These are phyloP conservation scores for Pangasius larnaudii DNA, from an alignment of 2,797 vertebrate genomes.

Conservation along the genomic window DNA sequence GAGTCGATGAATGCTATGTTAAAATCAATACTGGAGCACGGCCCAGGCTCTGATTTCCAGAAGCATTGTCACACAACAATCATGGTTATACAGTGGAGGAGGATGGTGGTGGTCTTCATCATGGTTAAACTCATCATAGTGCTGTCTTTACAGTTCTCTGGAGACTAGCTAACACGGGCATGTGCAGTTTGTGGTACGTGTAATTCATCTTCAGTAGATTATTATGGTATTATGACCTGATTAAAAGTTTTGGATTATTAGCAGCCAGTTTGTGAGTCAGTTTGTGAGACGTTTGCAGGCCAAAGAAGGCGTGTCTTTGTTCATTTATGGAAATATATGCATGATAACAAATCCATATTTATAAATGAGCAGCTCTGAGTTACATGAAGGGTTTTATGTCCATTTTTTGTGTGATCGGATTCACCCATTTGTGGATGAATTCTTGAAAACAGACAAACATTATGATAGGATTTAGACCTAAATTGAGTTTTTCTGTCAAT, in stretches of 20 bases:
- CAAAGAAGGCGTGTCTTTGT: background rate
- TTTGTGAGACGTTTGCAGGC: too few relatives aligned
- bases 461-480: background rate
- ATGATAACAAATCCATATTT: background rate
- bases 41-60: background rate
- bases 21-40: conserved; percentile 27
- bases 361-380: background rate
- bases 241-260: background rate
- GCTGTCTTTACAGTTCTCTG: conserved; percentile 14
- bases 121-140: conserved; percentile 16
- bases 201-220: background rate
- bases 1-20: conserved; percentile 21
- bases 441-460: background rate
- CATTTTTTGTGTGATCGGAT: background rate
- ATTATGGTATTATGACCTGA: background rate
- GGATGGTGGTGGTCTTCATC: conserved; percentile 20
- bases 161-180: background rate
- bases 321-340: background rate
- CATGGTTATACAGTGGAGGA: background rate
- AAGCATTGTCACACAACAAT: conserved; percentile 8
- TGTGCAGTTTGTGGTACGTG: background rate
- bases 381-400: background rate
- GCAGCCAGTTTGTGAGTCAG: background rate
- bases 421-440: background rate
- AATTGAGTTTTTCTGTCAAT: background rate